These are phyloP conservation scores for Psophia crepitans DNA, from an alignment of 2,113 vertebrate genomes.

Conservation along the genomic window DNA sequence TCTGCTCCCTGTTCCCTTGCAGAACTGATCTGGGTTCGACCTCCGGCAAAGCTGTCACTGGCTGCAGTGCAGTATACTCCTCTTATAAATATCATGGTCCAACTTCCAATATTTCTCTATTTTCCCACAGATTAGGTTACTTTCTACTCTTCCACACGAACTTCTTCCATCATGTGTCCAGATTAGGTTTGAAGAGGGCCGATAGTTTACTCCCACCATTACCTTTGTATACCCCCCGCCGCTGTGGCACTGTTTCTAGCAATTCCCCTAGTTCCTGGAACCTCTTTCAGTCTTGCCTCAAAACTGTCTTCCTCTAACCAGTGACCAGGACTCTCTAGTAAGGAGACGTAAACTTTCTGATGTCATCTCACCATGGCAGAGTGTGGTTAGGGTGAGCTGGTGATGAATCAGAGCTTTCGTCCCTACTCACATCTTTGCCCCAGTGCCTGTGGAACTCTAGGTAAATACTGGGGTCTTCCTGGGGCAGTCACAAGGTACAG, in stretches of 20 bases:
- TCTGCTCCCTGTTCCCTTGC: not conserved
- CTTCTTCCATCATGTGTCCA: accelerated
- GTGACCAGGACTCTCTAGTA: not conserved
- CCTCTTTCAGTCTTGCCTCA: not conserved
- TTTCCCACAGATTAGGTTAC: not conserved
- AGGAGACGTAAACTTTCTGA: not conserved
- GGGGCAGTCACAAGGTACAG: not conserved
- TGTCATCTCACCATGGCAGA: not conserved
- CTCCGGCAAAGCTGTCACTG: not conserved
- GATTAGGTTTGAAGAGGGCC: not conserved
- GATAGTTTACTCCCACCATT: not conserved
- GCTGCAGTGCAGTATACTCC: too few relatives aligned
- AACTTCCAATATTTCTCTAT: not conserved
- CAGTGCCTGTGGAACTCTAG: not conserved
- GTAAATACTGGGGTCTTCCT: not conserved
- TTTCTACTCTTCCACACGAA: not conserved
- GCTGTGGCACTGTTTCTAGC: not conserved
- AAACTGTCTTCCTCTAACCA: not conserved
- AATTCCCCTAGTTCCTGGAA: not conserved
- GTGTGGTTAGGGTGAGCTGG: not conserved
- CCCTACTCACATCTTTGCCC: not conserved
- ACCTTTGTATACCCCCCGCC: accelerated
- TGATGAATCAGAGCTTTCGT: not conserved
- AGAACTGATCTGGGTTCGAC: not conserved
- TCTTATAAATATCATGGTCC: not conserved